Evolutionary conservation across 1,140 invertebrate genomes (phyloP), one percentile per base, ranked within the genome.

Genomic region (Parapsyche elsis): DNA sequence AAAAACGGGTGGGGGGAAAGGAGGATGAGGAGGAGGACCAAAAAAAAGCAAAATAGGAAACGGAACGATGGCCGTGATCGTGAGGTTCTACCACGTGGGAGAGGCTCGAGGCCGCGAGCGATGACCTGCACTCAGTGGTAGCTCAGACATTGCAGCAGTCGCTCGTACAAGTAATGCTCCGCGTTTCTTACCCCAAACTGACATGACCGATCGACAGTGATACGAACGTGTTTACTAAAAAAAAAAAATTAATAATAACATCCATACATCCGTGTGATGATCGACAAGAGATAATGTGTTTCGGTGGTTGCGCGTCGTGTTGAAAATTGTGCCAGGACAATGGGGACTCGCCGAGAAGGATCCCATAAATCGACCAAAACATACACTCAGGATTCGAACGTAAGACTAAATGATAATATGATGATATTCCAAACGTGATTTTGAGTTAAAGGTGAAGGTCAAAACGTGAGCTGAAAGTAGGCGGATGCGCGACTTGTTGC

Each of bases 51-150:
- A 46, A 30, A 46, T 67, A 71, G 45, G 67, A 26, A 24, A 61
- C 71, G 49, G 70, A 38, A 23, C 5, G 23, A 5, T 16, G 49
- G 12, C 73, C 73, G 23, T 46, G 49, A 57, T 75, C 38, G 44
- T 75, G 49, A 49, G 45, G 49, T n/a, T 75, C 49, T 14, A 49
- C 81, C 81, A 82, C 81, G 81, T 82, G 81, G 81, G 75, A 38
- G 45, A 64, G 75, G 21, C 78, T 77, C 44, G 77, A 59, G 26
- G 78, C 78, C 78, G 75, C 75, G 78, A 82, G 74, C 81, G 74
- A 82, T 82, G 81, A 82, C 81, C 81, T 75, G 75, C 44, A 46
- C 26, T 82, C 81, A 82, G 81, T 82, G 45, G 57, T 70, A 30
- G 53, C 30, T 49, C 10, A 76, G 75, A 44, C 78, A 46, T 74